Percentiles rank a stretch among this genome's conserved stretches.
Conservation (phyloP, 2,113 vertebrate genomes). For the Antigone vipio region DNA sequence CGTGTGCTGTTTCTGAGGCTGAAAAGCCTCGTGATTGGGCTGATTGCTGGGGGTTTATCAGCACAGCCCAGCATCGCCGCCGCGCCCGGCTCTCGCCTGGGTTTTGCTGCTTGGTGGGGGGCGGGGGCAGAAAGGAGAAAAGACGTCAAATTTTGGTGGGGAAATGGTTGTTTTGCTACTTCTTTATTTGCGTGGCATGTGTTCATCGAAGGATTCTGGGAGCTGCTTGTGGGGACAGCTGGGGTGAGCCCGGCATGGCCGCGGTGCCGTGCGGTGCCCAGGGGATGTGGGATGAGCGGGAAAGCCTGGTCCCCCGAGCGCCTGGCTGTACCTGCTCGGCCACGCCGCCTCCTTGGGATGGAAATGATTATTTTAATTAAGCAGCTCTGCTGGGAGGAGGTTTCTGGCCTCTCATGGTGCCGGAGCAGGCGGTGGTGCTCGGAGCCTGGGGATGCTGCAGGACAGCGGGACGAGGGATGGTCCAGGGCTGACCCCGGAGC, state of each 20-base stretch:
- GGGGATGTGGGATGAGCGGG: not conserved
- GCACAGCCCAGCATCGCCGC: not conserved
- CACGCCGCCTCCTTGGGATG: not conserved
- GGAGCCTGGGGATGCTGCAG: not conserved
- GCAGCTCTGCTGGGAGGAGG: not conserved
- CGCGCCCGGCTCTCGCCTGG: not conserved
- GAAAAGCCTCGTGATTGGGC: not conserved
- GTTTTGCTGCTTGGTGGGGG: not conserved
- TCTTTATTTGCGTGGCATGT: accelerated
- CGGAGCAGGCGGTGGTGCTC: not conserved
- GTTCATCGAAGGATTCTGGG: not conserved
- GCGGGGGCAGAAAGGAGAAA: not conserved
- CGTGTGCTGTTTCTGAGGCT: not conserved
- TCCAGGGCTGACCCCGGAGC: not conserved
- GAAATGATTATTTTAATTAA: not conserved
- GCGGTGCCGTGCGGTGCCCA: accelerated
- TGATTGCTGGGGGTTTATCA: not conserved
- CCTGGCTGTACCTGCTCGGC: not conserved
- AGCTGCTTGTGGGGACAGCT: not conserved
- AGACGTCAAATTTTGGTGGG: not conserved
- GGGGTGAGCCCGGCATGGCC: accelerated
- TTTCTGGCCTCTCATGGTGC: not conserved
- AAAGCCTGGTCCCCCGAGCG: not conserved
- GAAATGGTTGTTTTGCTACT: accelerated
- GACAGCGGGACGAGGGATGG: not conserved